Evolutionary conservation across 1,140 invertebrate genomes (phyloP).

Genomic region (Thrips palmi): DNA sequence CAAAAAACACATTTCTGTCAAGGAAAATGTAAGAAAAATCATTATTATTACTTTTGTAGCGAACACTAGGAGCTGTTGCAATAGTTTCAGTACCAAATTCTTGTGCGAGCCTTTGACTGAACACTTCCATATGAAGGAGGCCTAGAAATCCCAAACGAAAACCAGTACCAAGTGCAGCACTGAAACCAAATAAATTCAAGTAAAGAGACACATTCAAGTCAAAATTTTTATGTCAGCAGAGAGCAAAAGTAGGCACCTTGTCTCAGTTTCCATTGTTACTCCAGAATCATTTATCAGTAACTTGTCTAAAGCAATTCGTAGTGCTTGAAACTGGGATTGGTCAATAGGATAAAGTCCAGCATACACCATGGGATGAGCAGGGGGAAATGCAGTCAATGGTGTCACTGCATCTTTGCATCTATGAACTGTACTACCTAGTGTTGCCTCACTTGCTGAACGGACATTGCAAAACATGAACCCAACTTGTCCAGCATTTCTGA

Average conservation of each 20-base stretch:
- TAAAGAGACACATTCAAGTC: background rate
- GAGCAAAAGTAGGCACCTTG: constrained; percentile 36
- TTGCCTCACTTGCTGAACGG: constrained; percentile 52
- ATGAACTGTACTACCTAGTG: constrained; percentile 74
- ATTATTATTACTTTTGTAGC: constrained; percentile 48
- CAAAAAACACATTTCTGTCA: background rate
- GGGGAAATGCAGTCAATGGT: constrained; percentile 43
- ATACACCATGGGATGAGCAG: constrained; percentile 77
- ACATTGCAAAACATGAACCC: constrained; percentile 71
- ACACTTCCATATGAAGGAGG: constrained; percentile 90
- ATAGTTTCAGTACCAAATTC: constrained; percentile 81
- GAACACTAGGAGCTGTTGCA: constrained; percentile 84
- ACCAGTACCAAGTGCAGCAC: constrained; percentile 60
- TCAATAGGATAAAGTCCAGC: constrained; percentile 87
- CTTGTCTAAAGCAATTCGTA: constrained; percentile 74
- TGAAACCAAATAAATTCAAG: background rate
- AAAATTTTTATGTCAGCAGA: background rate
- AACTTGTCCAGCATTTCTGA: constrained; percentile 57
- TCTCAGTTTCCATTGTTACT: constrained; percentile 58
- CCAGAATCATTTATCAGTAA: constrained; percentile 87
- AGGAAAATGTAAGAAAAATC: constrained; percentile 1
- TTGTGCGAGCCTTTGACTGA: constrained; percentile 81
- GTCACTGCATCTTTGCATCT: constrained; percentile 31
- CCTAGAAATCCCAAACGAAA: constrained; percentile 90
- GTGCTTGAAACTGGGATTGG: constrained; percentile 55